phyloP scores from a whole-genome alignment of 2,113 vertebrate genomes.

The Bolborhynchus lineola region DNA sequence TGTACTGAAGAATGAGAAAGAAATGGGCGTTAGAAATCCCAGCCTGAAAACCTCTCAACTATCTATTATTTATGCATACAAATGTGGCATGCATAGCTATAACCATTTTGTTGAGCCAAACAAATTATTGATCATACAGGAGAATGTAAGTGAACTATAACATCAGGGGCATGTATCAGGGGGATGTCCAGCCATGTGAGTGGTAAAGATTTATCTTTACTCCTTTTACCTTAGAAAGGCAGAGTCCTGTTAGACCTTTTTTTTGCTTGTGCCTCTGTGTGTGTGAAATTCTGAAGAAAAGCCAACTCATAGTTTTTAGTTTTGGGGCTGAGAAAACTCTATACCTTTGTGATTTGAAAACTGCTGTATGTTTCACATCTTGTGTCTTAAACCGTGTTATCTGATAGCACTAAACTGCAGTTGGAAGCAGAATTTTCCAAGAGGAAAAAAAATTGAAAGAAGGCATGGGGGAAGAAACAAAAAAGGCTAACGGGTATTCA shows the following conservation, averaged over 20 bases:
- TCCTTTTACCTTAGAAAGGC: neutral
- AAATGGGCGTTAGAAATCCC: neutral
- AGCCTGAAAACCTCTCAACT: neutral
- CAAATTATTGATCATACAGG: neutral
- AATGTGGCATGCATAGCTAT: neutral
- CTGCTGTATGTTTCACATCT: neutral
- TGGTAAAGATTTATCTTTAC: neutral
- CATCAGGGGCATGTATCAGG: neutral
- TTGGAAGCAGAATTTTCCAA: neutral
- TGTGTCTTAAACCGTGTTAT: neutral
- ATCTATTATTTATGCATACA: neutral
- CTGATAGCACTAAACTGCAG: neutral
- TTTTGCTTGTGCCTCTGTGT: neutral
- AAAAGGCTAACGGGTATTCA: neutral
- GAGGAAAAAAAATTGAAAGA: neutral
- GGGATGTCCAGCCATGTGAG: neutral
- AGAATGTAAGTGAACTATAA: neutral
- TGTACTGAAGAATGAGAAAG: neutral
- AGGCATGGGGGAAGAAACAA: neutral
- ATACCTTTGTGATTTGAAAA: neutral
- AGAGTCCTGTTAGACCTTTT: neutral
- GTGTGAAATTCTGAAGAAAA: neutral
- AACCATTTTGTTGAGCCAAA: neutral
- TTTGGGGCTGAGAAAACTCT: neutral
- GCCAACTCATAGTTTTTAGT: neutral